Base-by-base conservation (phyloP, 2,797 vertebrate species). In the Moxostoma hubbsi region DNA sequence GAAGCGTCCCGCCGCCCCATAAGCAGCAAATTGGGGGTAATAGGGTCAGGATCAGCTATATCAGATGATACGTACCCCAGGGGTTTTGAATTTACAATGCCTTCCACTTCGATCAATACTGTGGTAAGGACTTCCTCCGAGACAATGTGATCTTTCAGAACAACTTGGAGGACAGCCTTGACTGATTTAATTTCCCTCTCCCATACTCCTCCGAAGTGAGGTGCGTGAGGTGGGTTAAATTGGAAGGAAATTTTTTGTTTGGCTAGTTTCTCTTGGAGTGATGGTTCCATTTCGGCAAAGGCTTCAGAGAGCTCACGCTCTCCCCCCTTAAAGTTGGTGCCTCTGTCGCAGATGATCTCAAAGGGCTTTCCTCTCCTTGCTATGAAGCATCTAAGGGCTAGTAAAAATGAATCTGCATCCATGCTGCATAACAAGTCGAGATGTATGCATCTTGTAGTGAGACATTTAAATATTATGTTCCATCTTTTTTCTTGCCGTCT, bases 1-100 rank as follows among this genome's bases (percentile, higher is more conserved):
- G n/a, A n/a, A n/a, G n/a, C n/a, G n/a, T n/a, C n/a, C n/a, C n/a
- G n/a, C n/a, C n/a, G n/a, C n/a, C n/a, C n/a, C n/a, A n/a, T n/a
- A n/a, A n/a, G n/a, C n/a, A n/a, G n/a, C n/a, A n/a, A n/a, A 62
- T 24, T 24, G 18, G 18, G 18, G 18, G 18, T 82, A 1, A 82
- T 16, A 0, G 67, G 73, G 16, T 80, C 73, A 0, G 16, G 63
- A 9, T 80, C 83, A 5, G 57, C 67, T 1, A 73, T 4, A 12
- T 79, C 57, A 1, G 80, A 7, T 9, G 80, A 79, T 0, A 77
- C 24, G 6, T 84, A 84, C 0, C 82, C 77, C n/a, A 82, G 16
- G 0, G 77, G 70, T 9, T 73, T 66, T 3, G 46, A 18, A 11
- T 79, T 79, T 5, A 73, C 7, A 2, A 79, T 66, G 0, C 61